Conservation (phyloP, 2,888 invertebrate species). For the Sceliomorpha sp. region DNA sequence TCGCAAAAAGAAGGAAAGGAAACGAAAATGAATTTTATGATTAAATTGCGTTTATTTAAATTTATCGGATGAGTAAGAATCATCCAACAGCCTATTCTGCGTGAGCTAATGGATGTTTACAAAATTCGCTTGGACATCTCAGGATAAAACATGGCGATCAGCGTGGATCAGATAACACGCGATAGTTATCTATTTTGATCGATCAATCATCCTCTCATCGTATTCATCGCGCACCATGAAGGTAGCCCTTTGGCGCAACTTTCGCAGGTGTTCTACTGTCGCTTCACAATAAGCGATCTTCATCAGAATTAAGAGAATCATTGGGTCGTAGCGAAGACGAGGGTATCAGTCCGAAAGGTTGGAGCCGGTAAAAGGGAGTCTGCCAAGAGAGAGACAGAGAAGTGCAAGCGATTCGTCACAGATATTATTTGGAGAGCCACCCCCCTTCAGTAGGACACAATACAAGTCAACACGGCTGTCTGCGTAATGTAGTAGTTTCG, state of each 20-base stretch:
- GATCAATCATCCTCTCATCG: constrained; percentile 18
- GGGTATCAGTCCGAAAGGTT: constrained; percentile 44
- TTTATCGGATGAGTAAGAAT: no score
- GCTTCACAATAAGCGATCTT: constrained; percentile 35
- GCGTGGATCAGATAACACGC: constrained; percentile 6
- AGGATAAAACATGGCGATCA: neutral
- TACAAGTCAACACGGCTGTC: constrained; percentile 81
- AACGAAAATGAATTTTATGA: no score
- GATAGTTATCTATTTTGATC: constrained; percentile 17
- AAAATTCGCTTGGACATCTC: no score
- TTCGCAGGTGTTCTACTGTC: constrained; percentile 48
- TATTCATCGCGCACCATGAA: constrained; percentile 1
- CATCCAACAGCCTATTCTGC: no score
- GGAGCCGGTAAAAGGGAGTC: constrained; percentile 59
- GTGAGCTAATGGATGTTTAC: no score
- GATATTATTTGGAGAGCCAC: constrained; percentile 77
- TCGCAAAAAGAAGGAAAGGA: no score
- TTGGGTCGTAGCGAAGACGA: constrained; percentile 37
- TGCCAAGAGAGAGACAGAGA: constrained; percentile 60
- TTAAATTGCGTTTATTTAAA: no score
- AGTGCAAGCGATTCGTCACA: constrained; percentile 79
- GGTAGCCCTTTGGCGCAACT: constrained; percentile 16
- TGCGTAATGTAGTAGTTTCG: constrained; percentile 80
- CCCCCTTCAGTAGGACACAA: constrained; percentile 69
- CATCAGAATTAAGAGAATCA: constrained; percentile 47